phyloP scores from a whole-genome alignment of 1,140 invertebrate genomes.

The Drosophila melanogaster region DNA sequence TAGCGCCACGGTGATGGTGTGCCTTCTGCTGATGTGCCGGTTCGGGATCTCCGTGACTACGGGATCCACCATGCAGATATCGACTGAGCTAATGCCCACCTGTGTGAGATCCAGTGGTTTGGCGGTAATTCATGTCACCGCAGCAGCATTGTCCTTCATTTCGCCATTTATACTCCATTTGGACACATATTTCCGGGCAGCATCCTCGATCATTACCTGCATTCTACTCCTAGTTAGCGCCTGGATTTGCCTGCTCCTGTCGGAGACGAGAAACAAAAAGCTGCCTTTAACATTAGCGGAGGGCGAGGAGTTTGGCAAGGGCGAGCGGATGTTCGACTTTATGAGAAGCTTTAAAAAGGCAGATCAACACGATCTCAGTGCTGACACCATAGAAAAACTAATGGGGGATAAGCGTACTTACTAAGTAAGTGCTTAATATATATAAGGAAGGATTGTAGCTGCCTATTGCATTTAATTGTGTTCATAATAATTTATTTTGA shows the following conservation, averaged over 20 bases:
- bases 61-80: conserved; percentile 87
- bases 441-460: too few species aligned
- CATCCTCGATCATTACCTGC: conserved; percentile 86
- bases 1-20: conserved; percentile 47
- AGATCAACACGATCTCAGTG: conserved; percentile 6
- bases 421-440: neutral
- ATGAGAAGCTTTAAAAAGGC: conserved; percentile 17
- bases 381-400: conserved; percentile 52
- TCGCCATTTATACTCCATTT: conserved; percentile 78
- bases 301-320: conserved; percentile 86
- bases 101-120: conserved; percentile 87
- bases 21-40: conserved; percentile 85
- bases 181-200: conserved; percentile 84
- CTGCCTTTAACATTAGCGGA: conserved; percentile 86
- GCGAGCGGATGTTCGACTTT: conserved; percentile 82
- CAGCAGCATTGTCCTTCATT: conserved; percentile 84
- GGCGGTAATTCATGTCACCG: conserved; percentile 85
- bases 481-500: neutral
- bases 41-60: conserved; percentile 87
- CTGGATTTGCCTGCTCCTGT: conserved; percentile 86
- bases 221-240: conserved; percentile 86
- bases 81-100: conserved; percentile 88
- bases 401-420: conserved; percentile 32
- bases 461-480: neutral
- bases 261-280: conserved; percentile 86